Evolutionary conservation across 2,797 vertebrate species (phyloP).

Genomic region (Hoplostethus mediterraneus): DNA sequence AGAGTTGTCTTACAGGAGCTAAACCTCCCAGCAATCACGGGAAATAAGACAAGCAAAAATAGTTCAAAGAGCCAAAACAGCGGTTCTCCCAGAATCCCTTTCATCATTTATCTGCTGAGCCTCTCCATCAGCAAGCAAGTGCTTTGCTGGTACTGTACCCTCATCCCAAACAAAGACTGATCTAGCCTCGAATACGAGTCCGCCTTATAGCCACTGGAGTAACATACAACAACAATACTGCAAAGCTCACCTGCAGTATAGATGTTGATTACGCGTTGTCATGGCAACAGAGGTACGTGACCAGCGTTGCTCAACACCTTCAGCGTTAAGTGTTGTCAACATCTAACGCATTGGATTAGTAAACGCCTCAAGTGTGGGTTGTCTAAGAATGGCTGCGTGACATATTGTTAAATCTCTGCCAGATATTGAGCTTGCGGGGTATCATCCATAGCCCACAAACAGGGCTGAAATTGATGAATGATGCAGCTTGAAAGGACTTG

Average conservation of each 20-base stretch:
- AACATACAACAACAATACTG: conserved; percentile 43
- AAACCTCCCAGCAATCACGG: conserved; percentile 76
- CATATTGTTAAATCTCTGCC: conserved; percentile 75
- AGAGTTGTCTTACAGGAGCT: conserved; percentile 61
- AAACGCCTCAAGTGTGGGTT: conserved; percentile 61
- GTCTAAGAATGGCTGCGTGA: conserved; percentile 58
- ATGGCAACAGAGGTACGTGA: conserved; percentile 62
- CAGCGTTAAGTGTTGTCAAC: conserved; percentile 58
- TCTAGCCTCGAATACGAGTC: conserved; percentile 41
- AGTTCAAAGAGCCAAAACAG: conserved; percentile 82
- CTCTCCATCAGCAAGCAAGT: conserved; percentile 81
- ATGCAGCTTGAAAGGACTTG: conserved; percentile 83
- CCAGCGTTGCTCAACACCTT: conserved; percentile 50
- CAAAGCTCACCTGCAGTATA: conserved; percentile 46
- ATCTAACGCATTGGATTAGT: conserved; percentile 70
- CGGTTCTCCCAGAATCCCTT: conserved; percentile 78
- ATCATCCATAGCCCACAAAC: conserved; percentile 78
- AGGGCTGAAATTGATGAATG: conserved; percentile 85
- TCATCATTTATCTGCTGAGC: conserved; percentile 84
- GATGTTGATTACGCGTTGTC: conserved; percentile 70
- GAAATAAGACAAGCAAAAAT: conserved; percentile 81
- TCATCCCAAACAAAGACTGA: conserved; percentile 77
- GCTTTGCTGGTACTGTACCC: conserved; percentile 63
- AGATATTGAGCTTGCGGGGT: conserved; percentile 71
- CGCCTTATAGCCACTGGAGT: conserved; percentile 27